Conservation (phyloP, 2,797 vertebrate genomes). For the Uromys caudimaculatus region DNA sequence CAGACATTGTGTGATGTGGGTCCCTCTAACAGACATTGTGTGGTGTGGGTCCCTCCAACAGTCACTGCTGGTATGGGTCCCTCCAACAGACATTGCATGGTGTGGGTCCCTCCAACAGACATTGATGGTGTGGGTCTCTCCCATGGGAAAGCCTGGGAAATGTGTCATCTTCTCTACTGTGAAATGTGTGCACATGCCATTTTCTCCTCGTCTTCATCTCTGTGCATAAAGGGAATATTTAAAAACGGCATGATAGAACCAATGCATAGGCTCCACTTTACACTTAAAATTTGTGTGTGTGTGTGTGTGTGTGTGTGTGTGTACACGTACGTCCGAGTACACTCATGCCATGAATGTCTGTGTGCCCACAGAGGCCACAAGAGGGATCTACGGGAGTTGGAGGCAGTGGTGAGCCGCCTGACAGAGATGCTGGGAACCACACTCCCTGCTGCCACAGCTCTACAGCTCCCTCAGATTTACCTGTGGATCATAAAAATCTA, state of each 20-base stretch:
- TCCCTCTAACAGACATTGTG: neutral
- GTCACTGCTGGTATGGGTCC: neutral
- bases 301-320: neutral
- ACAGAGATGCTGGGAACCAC: neutral
- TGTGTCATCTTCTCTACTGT: neutral
- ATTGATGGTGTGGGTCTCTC: neutral
- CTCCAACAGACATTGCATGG: neutral
- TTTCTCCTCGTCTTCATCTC: neutral
- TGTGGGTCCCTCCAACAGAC: no score
- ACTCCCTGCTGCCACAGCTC: neutral
- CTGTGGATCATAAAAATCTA: neutral
- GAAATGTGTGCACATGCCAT: neutral
- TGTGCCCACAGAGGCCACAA: neutral
- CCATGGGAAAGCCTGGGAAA: neutral
- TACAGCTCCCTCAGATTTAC: neutral
- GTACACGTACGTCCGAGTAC: accelerated
- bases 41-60: neutral
- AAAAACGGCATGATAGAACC: neutral
- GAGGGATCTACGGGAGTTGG: neutral
- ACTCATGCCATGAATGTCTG: no score
- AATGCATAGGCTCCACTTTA: neutral
- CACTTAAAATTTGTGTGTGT: neutral
- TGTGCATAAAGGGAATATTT: neutral
- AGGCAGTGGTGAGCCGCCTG: neutral
- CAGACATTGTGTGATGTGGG: neutral